Evolutionary conservation across 2,797 vertebrate species (phyloP).

Genomic region (Lagocephalus sceleratus): DNA sequence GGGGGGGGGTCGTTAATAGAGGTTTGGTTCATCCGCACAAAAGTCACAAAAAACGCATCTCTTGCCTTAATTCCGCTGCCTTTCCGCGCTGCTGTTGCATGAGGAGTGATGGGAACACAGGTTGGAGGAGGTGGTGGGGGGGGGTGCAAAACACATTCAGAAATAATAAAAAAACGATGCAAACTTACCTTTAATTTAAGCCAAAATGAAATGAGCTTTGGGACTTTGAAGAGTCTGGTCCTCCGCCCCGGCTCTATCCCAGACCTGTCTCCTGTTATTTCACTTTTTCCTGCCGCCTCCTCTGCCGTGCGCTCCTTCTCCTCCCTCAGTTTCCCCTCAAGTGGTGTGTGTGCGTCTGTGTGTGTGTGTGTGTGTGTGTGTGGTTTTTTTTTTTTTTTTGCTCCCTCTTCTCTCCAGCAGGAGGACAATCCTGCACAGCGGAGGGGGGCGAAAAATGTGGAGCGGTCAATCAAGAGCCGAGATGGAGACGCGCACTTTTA

Average conservation of each 20-base stretch:
- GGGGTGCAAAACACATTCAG: background rate
- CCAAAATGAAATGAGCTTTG: slow-evolving; percentile 28
- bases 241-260: slow-evolving; percentile 23
- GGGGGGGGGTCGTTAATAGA: background rate
- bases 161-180: background rate
- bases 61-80: no score
- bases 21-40: no score
- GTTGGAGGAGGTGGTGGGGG: slow-evolving; percentile 4
- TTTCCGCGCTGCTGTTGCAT: no score
- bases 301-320: slow-evolving; percentile 31
- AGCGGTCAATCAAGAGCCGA: slow-evolving; percentile 71
- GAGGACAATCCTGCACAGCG: slow-evolving; percentile 49
- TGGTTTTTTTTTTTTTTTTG: background rate
- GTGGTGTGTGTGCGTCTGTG: slow-evolving; percentile 35
- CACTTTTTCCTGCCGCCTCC: slow-evolving; percentile 23
- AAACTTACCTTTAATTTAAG: slow-evolving; percentile 58
- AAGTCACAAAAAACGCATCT: no score
- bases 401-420: slow-evolving; percentile 60
- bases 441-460: slow-evolving; percentile 29
- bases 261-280: slow-evolving; percentile 35
- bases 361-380: slow-evolving; percentile 20
- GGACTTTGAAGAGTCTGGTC: slow-evolving; percentile 30
- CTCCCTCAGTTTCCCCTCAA: slow-evolving; percentile 18
- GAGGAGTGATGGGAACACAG: slow-evolving; percentile 12
- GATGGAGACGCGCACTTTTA: slow-evolving; percentile 27